Base-by-base conservation (phyloP, 2,888 invertebrate genomes). In the Tanytarsus gracilentus region DNA sequence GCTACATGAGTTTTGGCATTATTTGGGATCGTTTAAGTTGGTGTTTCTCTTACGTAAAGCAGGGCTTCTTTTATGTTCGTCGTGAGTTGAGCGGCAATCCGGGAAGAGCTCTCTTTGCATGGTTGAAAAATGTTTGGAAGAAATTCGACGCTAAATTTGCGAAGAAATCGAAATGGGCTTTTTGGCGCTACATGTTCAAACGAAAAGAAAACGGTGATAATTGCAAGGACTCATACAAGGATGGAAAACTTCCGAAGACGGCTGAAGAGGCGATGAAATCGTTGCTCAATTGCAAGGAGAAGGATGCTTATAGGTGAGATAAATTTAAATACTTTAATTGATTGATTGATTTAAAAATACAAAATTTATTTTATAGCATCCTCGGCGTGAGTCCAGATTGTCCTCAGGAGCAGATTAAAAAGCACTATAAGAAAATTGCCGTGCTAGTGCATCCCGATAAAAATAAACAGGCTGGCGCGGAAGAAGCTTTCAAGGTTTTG, bases 391-490 rank as follows among this genome's bases (percentile, higher is more conserved):
- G 87, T 52, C 84, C 86, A 52, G 85, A 87, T 62, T 92, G 93
- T 71, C 83, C 88, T 11, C 95, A 95, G 70, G 94, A 95, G 66
- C 94, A 95, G 69, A 92, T 97, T 67, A 90, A 92, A 70, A 86
- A 89, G 67, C 94, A 95, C 77, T 96, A 95, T 74, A 87, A 93
- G 68, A 82, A 88, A 67, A 94, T 95, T 73, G 95, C 94, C 7
- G 88, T 95, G 68, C 78, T 96, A 36, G 95, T 96, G 33, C 96
- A 96, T 76, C 96, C 96, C 0, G 95, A 96, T 71, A 96, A 96
- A 76, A 96, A 95, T 73, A 88, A 87, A 69, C 91, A 92, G 71
- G 89, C 93, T 4, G 95, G 95, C 27, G 94, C 95, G 1, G 95
- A 95, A 70, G 95, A 96, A 74, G 94, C 95, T 33, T 96, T 95